Evolutionary conservation across 2,888 invertebrate species (phyloP), one percentile per base, ranked within the genome.

Genomic region (Ophion ventricosus): DNA sequence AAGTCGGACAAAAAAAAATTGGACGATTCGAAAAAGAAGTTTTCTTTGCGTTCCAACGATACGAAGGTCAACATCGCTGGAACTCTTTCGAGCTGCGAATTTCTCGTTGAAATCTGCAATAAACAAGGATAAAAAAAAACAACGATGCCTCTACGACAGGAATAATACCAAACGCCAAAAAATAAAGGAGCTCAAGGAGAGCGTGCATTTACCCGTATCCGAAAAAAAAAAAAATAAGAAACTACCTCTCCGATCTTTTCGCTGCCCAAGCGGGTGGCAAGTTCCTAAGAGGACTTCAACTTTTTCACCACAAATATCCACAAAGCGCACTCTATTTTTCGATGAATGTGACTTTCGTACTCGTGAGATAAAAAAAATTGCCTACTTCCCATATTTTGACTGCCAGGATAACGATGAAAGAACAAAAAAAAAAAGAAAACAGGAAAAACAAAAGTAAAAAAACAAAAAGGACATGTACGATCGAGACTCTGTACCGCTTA

Each of bases 361-460:
- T 43, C 63, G 63, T 67, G 7, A 29, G 56, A 43, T 43, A 1
- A 61, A 66, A 40, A 3, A 43, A 20, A 23, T 76, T 61, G 69
- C 73, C 40, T 67, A 76, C 66, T 73, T 83, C 80, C 83, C 29
- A 80, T 73, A 63, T 83, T 83, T 61, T 20, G 73, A 83, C 83
- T 83, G 80, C 83, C 83, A 83, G 54, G 61, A 54, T 63, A 59
- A 79, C 23, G 66, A 57, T 80, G 72, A 54, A 23, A 25, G 64
- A 59, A 25, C 43, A 29, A 59, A 79, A 66, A 76, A 72, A 11
- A 26, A 23, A 43, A 57, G 54, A 23, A 20, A 73, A 64, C 40
- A 25, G 29, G 35, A 63, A 74, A 17, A 25, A 69, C 14, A 14
- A 14, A 43, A 11, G 43, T 43, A 17, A 14, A 43, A 35, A 43